phyloP scores from a whole-genome alignment of 1,140 invertebrate species.

The Campoletis sonorensis region DNA sequence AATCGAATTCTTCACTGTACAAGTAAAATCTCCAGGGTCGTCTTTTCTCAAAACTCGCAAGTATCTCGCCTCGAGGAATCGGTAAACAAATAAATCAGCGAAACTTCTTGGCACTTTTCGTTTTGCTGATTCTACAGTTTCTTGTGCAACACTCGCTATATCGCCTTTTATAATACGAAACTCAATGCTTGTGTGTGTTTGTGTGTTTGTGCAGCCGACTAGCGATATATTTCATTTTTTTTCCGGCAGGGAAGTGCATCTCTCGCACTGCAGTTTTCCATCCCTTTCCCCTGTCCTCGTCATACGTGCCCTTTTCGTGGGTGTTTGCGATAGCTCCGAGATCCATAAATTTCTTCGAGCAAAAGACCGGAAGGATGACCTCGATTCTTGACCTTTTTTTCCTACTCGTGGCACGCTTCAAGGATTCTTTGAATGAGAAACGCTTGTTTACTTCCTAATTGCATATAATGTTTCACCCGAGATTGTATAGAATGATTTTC shows the following conservation, averaged over 20 bases:
- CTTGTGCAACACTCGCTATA: slow-evolving; percentile 19
- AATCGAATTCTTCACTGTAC: background rate
- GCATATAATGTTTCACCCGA: too few relatives aligned
- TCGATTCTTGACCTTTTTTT: background rate
- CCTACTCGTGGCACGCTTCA: background rate
- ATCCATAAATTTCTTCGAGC: slow-evolving; percentile 47
- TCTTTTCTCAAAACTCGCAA: slow-evolving; percentile 16
- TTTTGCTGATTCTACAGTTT: slow-evolving; percentile 63
- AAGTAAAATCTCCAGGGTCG: background rate
- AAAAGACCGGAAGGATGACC: slow-evolving; percentile 1
- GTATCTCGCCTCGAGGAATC: slow-evolving; percentile 27
- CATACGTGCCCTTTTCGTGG: background rate
- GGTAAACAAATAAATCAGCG: slow-evolving; percentile 68
- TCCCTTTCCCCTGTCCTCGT: background rate
- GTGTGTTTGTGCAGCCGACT: background rate
- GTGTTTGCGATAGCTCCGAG: slow-evolving; percentile 21
- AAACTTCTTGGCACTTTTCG: slow-evolving; percentile 51
- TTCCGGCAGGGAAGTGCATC: background rate
- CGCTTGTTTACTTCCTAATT: too few relatives aligned
- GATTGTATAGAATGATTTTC: too few relatives aligned
- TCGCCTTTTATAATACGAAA: background rate
- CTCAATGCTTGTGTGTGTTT: background rate
- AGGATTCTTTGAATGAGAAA: too few relatives aligned
- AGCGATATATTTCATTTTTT: slow-evolving; percentile 37
- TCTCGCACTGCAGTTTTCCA: background rate